Evolutionary conservation across 2,797 vertebrate genomes (phyloP), one percentile per base, ranked within the genome.

Genomic region (Chelonia mydas): DNA sequence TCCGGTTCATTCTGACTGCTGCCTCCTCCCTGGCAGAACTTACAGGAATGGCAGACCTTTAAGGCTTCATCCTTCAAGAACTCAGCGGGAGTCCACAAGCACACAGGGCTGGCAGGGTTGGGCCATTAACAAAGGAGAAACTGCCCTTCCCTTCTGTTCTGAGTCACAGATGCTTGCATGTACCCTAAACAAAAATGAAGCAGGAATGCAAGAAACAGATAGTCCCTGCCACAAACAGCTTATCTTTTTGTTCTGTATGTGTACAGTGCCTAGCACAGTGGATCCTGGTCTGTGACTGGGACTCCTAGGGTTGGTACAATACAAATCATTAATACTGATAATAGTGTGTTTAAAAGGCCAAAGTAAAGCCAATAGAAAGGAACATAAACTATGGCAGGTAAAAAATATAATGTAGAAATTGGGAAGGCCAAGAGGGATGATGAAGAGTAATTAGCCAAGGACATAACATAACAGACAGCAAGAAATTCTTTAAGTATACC

Each of bases 391-490:
- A 8, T 37, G 57, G 7, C 47, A 94, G 90, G 47, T 45, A 59
- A 83, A 83, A 53, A 93, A 80, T 28, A 33, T 4, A 16, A 4
- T 0, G 0, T 65, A 81, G 45, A 83, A 59, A 81, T 11, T 1
- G 0, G 5, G 11, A n/a, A 4, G 37, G 21, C 28, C n/a, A 50
- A 55, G 11, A 5, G 33, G 68, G 90, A 0, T 0, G 11, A 33
- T 15, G 91, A 54, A 89, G 54, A 74, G 23, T 23, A 2, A 55
- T 87, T 89, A 61, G 31, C 4, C 82, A n/a, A 80, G 53, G 19
- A 81, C 2, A 13, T 11, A 37, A 54, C 50, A 1, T 78, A 25
- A 25, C 74, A 81, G 2, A 76, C 11, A 45, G 41, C 21, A 47
- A 76, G 72, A 28, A 45, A 76, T 25, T 47, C 72, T 47, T 76